Conservation (phyloP, 2,797 vertebrate genomes). For the Squalus acanthias region DNA sequence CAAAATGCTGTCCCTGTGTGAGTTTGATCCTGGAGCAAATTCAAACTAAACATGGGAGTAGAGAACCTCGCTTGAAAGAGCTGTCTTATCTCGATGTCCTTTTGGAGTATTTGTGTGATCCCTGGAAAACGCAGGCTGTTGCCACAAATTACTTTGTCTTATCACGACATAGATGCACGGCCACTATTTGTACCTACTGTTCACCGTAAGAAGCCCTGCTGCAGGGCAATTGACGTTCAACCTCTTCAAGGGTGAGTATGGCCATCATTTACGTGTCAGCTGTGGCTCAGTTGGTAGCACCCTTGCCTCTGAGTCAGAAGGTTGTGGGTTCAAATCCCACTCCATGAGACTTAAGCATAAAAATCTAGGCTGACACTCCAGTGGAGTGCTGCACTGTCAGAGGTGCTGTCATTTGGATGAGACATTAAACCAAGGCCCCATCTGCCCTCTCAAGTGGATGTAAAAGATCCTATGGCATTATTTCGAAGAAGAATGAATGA, state of each 20-base stretch:
- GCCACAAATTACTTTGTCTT: background rate
- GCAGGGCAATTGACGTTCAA: background rate
- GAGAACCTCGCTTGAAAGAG: background rate
- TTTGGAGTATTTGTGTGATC: background rate
- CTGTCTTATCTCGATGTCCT: background rate
- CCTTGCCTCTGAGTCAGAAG: too few relatives aligned
- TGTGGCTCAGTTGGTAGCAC: too few relatives aligned
- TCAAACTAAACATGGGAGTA: background rate
- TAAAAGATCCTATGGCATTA: too few relatives aligned
- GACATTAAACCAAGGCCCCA: too few relatives aligned
- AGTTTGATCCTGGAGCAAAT: background rate
- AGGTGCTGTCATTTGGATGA: too few relatives aligned
- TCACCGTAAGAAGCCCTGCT: background rate
- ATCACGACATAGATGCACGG: background rate
- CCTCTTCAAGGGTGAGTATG: background rate
- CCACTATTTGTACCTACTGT: background rate
- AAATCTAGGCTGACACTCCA: too few relatives aligned
- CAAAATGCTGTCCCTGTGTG: background rate
- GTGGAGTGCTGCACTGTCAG: too few relatives aligned
- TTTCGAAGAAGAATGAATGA: too few relatives aligned
- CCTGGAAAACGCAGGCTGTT: background rate
- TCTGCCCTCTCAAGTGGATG: too few relatives aligned
- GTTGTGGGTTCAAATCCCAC: too few relatives aligned
- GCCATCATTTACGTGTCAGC: too few relatives aligned
- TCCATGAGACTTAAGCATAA: too few relatives aligned